Percentiles rank a stretch among this genome's conserved stretches.
Conservation (phyloP, 2,888 invertebrate genomes). For the Copidosoma aretas region DNA sequence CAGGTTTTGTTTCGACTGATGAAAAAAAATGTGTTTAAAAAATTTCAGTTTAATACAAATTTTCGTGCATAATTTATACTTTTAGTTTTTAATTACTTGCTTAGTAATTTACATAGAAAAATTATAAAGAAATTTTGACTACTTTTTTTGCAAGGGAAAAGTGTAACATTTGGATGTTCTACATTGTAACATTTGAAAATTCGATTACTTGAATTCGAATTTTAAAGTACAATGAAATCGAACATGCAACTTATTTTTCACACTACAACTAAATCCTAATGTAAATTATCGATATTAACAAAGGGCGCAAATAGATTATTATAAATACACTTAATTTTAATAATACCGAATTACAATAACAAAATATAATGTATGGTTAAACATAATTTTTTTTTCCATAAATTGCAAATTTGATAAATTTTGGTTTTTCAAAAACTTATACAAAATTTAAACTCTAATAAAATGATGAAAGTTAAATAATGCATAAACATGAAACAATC, state of each 20-base stretch:
- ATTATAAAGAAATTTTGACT: no score
- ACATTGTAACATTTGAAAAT: no score
- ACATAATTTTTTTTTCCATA: neutral
- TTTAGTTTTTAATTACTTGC: no score
- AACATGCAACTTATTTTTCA: neutral
- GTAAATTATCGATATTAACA: neutral
- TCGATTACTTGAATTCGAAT: neutral
- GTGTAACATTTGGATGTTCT: neutral
- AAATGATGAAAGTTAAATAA: neutral
- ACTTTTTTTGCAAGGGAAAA: neutral
- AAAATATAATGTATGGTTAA: neutral
- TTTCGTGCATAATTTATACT: no score
- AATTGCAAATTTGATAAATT: neutral
- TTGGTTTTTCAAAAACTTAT: neutral
- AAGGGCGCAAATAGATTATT: neutral
- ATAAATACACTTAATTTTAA: neutral
- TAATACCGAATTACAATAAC: slow-evolving; percentile 2
- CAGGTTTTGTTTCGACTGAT: no score
- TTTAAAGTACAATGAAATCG: neutral
- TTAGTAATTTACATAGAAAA: no score
- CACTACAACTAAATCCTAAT: neutral
- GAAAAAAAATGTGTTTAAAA: no score
- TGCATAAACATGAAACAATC: neutral
- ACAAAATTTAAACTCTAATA: neutral
- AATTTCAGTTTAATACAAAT: no score